Percentiles rank a stretch among this genome's conserved stretches.
These are phyloP conservation scores for Fistularia commersonii DNA, from an alignment of 2,797 vertebrate genomes.

Conservation along the genomic window DNA sequence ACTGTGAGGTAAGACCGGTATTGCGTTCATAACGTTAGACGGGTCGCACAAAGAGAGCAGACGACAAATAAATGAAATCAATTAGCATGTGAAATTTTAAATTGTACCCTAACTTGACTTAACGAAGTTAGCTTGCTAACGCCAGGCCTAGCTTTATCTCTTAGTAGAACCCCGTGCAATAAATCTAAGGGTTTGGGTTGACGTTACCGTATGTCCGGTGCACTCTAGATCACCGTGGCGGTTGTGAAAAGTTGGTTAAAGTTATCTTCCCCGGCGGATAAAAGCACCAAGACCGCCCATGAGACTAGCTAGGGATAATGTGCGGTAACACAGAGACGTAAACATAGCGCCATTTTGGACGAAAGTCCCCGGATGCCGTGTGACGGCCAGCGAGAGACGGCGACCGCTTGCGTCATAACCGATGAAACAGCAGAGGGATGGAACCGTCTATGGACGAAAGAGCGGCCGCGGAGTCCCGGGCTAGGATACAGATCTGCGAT, in stretches of 20 bases:
- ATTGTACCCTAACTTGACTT: not conserved
- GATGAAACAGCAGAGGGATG: no score
- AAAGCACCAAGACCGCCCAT: conserved; percentile 36
- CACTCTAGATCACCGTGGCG: no score
- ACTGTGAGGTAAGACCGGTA: not conserved
- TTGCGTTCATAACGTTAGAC: not conserved
- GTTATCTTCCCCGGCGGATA: conserved; percentile 16
- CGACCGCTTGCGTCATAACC: no score
- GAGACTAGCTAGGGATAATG: conserved; percentile 35
- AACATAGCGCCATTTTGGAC: conserved; percentile 77
- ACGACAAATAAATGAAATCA: not conserved
- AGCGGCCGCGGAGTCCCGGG: no score
- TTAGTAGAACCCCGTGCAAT: not conserved
- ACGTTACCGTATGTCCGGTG: conserved; percentile 22
- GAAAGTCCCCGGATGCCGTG: not conserved
- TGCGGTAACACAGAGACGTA: conserved; percentile 47
- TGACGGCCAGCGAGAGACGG: conserved; percentile 13
- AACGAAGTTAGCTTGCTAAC: conserved; percentile 18
- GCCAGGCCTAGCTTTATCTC: conserved; percentile 25
- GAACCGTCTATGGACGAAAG: no score
- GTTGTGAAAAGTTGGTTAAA: conserved; percentile 1
- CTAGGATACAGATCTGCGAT: no score
- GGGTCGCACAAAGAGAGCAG: rapidly evolving
- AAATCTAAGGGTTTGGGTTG: not conserved
- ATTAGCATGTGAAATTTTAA: no score